phyloP scores from a whole-genome alignment of 2,888 invertebrate genomes.

The Julus scanicus region DNA sequence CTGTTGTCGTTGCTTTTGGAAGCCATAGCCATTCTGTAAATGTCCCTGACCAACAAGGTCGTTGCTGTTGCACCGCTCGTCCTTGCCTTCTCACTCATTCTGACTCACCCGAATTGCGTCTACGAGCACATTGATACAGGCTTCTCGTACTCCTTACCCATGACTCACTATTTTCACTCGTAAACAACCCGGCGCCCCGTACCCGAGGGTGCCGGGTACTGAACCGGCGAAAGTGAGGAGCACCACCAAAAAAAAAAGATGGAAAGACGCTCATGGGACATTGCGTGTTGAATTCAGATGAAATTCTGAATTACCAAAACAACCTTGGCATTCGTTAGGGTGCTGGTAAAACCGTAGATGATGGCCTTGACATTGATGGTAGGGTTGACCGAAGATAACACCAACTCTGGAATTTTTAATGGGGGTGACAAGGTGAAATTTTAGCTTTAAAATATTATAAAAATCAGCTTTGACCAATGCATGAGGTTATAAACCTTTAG shows the following conservation, averaged over 20 bases:
- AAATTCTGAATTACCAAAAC: neutral
- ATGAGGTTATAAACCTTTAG: neutral
- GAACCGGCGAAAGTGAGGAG: neutral
- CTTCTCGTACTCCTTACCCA: neutral
- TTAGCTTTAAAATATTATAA: too few species aligned
- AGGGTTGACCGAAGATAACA: neutral
- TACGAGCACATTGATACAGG: neutral
- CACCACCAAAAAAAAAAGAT: neutral
- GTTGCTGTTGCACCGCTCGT: constrained; percentile 31
- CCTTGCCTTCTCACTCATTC: constrained; percentile 21
- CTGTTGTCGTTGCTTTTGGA: neutral
- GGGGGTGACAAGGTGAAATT: neutral
- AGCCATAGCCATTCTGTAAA: neutral
- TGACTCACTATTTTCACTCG: constrained; percentile 8
- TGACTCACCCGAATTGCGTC: constrained; percentile 34
- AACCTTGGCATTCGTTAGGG: neutral
- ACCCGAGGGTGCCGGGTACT: constrained; percentile 32
- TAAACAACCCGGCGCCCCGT: neutral
- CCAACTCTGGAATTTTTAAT: neutral
- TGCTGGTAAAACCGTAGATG: neutral
- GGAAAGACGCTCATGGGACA: neutral
- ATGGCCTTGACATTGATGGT: neutral
- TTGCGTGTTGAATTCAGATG: neutral
- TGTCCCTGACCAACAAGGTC: constrained; percentile 35
- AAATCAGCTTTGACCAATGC: neutral